These are phyloP conservation scores for Drosophila tsacasi DNA, from an alignment of 1,140 invertebrate species.

Conservation along the genomic window DNA sequence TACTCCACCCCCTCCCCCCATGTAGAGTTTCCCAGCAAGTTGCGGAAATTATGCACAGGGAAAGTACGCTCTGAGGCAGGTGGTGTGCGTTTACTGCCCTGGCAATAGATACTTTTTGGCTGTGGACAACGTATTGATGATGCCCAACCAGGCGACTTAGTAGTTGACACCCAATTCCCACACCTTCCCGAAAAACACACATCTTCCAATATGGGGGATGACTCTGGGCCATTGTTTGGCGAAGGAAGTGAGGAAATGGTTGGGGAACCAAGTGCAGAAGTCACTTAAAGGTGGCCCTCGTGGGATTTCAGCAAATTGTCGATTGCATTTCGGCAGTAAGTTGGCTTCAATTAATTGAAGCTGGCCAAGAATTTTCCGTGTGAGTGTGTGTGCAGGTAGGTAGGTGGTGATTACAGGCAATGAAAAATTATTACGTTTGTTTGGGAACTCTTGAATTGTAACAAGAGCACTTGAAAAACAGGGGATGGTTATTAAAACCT, in stretches of 20 bases:
- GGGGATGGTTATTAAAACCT: background rate
- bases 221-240: background rate
- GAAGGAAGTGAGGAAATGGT: background rate
- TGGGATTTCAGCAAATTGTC: slow-evolving; percentile 50
- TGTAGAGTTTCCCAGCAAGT: slow-evolving; percentile 8
- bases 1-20: background rate
- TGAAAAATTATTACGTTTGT: slow-evolving; percentile 20
- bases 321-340: slow-evolving; percentile 41
- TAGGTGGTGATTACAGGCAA: slow-evolving; percentile 7
- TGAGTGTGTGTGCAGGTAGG: background rate
- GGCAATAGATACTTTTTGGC: slow-evolving; percentile 65
- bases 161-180: slow-evolving; percentile 52
- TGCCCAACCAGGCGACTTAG: slow-evolving; percentile 16
- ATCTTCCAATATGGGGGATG: slow-evolving; percentile 2
- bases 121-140: slow-evolving; percentile 68
- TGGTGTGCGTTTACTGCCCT: slow-evolving; percentile 21
- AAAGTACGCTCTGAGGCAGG: slow-evolving; percentile 46
- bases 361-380: slow-evolving; percentile 6
- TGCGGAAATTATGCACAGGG: slow-evolving; percentile 74
- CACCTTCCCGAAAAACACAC: background rate
- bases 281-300: slow-evolving; percentile 46
- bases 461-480: background rate
- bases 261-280: slow-evolving; percentile 33
- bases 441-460: background rate
- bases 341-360: slow-evolving; percentile 51